Base-by-base conservation (phyloP, 2,113 vertebrate genomes). In the Cricetomys ansorgei region DNA sequence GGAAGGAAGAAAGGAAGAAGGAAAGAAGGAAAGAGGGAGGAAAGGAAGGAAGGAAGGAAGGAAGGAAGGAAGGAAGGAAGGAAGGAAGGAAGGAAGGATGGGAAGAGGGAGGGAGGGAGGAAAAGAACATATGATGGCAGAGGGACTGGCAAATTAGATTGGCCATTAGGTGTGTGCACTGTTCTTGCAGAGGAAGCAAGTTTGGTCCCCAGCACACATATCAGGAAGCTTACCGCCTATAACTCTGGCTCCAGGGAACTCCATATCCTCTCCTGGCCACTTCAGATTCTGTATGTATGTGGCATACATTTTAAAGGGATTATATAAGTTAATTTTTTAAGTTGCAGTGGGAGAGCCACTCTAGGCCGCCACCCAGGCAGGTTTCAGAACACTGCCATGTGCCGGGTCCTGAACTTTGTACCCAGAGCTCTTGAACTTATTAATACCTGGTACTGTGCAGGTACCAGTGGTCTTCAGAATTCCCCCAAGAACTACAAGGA, bases 41-140 rank as follows among this genome's bases (percentile, higher is more conserved):
- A 2, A 1, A n/a, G 7, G 7, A 1, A 25, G 4, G 34, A 5
- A 27, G 11, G 11, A 5, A 12, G 21, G 0, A 29, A 3, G 5
- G 5, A 75, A 12, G n/a, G 13, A 23, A 3, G 8, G 10, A 43
- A 4, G 3, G 11, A 75, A 7, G 2, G 7, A 40, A 15, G 2
- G 37, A 25, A 3, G 7, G n/a, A 43, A 19, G 3, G 23, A 43
- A 8, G 7, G 70, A 72, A 4, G 7, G 19, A 72, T 3, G 2
- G n/a, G 17, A 7, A 9, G 13, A 17, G 15, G 6, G 45, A 34
- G 17, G 16, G 16, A n/a, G 10, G 34, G 7, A 23, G 11, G 34
- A 13, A 11, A 80, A n/a, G 7, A n/a, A 12, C 25, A 40, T 40
- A 4, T 9, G 12, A 3, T 27, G 79, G 53, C 7, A 4, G 69